Conservation (phyloP, 2,113 vertebrate genomes). For the Hirundichthys speculiger region DNA sequence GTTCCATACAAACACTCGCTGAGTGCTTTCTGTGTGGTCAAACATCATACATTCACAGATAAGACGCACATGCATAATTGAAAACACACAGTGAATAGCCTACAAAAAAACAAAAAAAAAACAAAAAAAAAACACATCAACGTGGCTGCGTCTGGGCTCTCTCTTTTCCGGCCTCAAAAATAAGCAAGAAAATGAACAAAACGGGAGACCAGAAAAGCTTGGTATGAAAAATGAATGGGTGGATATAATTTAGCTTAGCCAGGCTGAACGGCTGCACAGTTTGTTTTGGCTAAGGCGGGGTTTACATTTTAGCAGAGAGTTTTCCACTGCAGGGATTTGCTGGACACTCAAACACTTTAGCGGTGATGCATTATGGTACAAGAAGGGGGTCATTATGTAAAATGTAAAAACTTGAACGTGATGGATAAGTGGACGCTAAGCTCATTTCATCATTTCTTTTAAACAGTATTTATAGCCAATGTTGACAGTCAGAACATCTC, state of each 20-base stretch:
- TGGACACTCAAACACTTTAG: conserved; percentile 2
- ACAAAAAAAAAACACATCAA: conserved; percentile 28
- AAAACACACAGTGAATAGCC: conserved; percentile 61
- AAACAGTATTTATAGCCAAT: too few relatives aligned
- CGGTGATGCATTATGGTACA: conserved; percentile 28
- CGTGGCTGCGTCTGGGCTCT: conserved; percentile 17
- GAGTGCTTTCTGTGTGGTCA: conserved; percentile 65
- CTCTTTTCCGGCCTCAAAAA: conserved; percentile 52
- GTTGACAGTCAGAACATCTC: too few relatives aligned
- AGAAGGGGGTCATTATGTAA: too few relatives aligned
- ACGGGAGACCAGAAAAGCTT: conserved; percentile 46
- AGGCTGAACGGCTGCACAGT: conserved; percentile 39
- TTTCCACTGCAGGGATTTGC: conserved; percentile 22
- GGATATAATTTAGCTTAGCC: conserved; percentile 55
- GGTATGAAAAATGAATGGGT: conserved; percentile 65
- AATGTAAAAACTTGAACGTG: too few relatives aligned
- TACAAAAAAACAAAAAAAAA: conserved; percentile 29
- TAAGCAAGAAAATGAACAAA: conserved; percentile 68
- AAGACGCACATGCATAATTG: conserved; percentile 77
- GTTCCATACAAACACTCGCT: conserved; percentile 32
- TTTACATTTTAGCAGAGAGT: conserved; percentile 21
- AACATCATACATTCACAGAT: conserved; percentile 69
- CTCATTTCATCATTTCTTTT: too few relatives aligned
- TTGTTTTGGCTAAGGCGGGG: conserved; percentile 1
- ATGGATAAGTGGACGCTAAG: too few relatives aligned